Evolutionary conservation across 1,140 invertebrate genomes (phyloP).

Genomic region (Wiebesia pumilae): DNA sequence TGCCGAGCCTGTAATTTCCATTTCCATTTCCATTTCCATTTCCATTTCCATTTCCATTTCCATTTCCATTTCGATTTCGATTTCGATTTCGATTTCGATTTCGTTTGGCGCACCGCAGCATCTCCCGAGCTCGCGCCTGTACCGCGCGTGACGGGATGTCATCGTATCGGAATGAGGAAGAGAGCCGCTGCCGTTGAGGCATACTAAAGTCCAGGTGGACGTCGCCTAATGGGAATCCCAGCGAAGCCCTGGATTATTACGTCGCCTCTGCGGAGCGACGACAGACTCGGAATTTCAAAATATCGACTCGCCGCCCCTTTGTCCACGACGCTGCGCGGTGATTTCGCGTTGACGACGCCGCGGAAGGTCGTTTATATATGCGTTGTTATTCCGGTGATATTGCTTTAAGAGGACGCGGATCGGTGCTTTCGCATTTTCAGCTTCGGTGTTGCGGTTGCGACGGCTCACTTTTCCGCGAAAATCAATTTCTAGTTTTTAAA

Average conservation of each 20-base stretch:
- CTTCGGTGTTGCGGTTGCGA: background rate
- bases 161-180: slow-evolving; percentile 46
- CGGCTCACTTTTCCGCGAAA: background rate
- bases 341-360: background rate
- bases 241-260: background rate
- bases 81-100: slow-evolving; percentile 32
- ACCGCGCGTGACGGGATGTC: background rate
- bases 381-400: background rate
- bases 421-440: background rate
- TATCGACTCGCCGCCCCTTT: slow-evolving; percentile 29
- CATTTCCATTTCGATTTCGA: background rate
- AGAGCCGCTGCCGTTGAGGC: slow-evolving; percentile 11
- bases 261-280: background rate
- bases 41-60: too few species aligned
- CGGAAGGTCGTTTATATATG: background rate
- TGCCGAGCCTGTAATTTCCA: too few species aligned
- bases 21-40: too few species aligned
- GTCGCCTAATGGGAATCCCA: slow-evolving; percentile 48
- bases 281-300: slow-evolving; percentile 47
- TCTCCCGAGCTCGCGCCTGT: background rate
- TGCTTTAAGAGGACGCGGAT: background rate
- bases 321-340: background rate
- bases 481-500: background rate
- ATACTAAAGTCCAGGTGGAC: slow-evolving; percentile 1
- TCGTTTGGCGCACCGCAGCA: slow-evolving; percentile 5